Conservation (phyloP, 92 coral and sea anemone genomes). For the Phymanthus crucifer region DNA sequence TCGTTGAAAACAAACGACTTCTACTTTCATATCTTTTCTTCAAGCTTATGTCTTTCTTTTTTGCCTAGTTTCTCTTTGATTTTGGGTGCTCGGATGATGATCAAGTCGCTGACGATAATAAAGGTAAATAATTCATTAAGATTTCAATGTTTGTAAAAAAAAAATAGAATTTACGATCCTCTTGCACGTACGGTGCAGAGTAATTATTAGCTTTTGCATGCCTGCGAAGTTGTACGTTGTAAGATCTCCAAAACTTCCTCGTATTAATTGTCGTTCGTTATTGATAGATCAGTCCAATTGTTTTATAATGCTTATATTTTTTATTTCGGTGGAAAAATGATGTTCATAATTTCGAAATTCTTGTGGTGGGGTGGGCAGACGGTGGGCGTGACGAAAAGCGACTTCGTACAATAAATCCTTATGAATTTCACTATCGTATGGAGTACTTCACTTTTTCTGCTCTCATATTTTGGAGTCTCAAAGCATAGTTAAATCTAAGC, state of each 20-base stretch:
- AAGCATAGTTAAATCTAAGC: no score
- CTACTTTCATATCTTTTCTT: not conserved
- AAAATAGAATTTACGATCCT: no score
- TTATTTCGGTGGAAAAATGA: not conserved
- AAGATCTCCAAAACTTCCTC: not conserved
- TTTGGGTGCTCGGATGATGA: slow-evolving; percentile 67
- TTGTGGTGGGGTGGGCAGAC: not conserved
- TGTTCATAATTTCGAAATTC: not conserved
- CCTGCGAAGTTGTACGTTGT: not conserved
- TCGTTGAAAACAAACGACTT: not conserved
- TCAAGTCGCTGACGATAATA: slow-evolving; percentile 39
- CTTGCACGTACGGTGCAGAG: no score
- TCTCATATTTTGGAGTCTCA: no score
- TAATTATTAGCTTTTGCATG: no score
- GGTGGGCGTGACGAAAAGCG: not conserved
- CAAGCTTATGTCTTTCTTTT: slow-evolving; percentile 2
- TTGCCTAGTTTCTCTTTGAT: slow-evolving; percentile 70
- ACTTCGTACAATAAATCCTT: not conserved
- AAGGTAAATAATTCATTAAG: slow-evolving; percentile 12
- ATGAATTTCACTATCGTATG: not conserved
- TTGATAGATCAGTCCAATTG: not conserved
- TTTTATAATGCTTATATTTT: not conserved
- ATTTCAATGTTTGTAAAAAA: no score
- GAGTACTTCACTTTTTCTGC: no score
- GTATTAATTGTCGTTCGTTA: not conserved